Conservation (phyloP, 1,140 invertebrate species). For the Caerostris extrusa region DNA sequence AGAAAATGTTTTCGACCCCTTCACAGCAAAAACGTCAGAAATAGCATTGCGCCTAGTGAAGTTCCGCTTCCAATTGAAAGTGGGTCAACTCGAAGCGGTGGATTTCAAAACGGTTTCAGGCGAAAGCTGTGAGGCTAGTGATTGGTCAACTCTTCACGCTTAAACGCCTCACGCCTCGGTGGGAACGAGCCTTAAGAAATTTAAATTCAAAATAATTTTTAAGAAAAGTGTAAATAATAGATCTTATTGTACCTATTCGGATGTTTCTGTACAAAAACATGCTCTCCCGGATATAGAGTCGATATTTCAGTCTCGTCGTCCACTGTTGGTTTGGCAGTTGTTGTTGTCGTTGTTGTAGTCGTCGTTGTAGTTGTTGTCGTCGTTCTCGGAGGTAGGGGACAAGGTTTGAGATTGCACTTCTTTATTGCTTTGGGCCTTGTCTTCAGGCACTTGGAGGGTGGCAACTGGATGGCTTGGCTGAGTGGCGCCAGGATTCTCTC, state of each 20-base stretch:
- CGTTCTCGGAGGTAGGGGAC: constrained; percentile 80
- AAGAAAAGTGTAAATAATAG: no score
- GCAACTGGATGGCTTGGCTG: constrained; percentile 89
- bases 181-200: no score
- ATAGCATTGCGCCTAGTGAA: no score
- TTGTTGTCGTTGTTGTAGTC: constrained; percentile 18
- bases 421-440: constrained; percentile 87
- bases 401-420: constrained; percentile 90
- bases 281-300: neutral
- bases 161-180: no score
- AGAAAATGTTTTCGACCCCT: no score
- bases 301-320: neutral
- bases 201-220: no score
- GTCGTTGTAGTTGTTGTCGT: constrained; percentile 44
- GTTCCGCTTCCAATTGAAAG: no score
- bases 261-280: constrained; percentile 67
- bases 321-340: neutral
- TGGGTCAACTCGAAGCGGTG: no score
- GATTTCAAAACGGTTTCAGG: no score
- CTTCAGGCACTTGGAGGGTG: constrained; percentile 86
- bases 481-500: constrained; percentile 87
- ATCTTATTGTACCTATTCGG: constrained; percentile 49
- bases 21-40: no score
- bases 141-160: no score
- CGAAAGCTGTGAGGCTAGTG: no score